phyloP scores from a whole-genome alignment of 2,113 vertebrate species.

The Dolichotis patagonum region DNA sequence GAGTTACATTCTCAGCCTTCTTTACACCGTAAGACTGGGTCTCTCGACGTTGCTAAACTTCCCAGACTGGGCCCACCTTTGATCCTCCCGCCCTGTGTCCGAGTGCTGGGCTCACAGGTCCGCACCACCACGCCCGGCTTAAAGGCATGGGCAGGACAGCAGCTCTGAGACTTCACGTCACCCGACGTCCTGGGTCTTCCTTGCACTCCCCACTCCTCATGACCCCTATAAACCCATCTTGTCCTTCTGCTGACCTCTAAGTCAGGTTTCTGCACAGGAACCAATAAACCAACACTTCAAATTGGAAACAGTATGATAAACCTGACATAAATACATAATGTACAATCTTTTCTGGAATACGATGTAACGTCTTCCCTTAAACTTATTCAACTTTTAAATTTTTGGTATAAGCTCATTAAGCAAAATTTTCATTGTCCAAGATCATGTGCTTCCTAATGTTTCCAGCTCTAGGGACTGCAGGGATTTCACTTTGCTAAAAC shows the following conservation, averaged over 20 bases:
- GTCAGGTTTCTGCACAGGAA: not conserved
- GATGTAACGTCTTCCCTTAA: not conserved
- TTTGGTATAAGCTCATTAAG: not conserved
- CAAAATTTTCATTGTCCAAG: not conserved
- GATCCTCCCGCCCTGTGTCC: not conserved
- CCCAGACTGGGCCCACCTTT: not conserved
- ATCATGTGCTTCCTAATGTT: not conserved
- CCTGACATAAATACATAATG: not conserved
- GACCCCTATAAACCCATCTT: not conserved
- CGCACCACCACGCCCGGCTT: too few relatives aligned
- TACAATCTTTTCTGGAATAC: not conserved
- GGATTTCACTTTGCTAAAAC: not conserved
- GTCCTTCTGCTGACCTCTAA: not conserved
- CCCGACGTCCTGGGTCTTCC: not conserved
- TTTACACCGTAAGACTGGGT: not conserved
- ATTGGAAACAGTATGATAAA: not conserved
- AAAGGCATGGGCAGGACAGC: not conserved
- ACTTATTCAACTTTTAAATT: not conserved
- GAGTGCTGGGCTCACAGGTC: not conserved
- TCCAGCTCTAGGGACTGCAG: not conserved
- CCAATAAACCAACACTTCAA: conserved; percentile 1
- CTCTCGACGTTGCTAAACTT: not conserved
- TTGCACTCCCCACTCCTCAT: not conserved
- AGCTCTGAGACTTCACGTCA: not conserved
- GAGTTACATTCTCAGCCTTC: not conserved